phyloP scores from a whole-genome alignment of 2,888 invertebrate genomes.

The Patella depressa region DNA sequence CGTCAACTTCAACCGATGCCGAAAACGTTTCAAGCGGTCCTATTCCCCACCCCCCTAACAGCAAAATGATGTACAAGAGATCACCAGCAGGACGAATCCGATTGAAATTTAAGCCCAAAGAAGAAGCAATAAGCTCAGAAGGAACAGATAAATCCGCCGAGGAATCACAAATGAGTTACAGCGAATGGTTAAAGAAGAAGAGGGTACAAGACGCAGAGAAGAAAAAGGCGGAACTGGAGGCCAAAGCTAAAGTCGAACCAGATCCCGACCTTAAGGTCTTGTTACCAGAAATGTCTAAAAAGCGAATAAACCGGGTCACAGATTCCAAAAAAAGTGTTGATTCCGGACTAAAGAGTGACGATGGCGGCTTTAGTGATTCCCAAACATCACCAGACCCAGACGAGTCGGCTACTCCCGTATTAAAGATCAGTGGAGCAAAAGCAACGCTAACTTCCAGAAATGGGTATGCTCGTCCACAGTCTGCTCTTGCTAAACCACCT shows the following conservation, averaged over 20 bases:
- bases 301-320: constrained; percentile 52
- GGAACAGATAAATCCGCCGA: constrained; percentile 33
- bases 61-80: constrained; percentile 61
- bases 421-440: constrained; percentile 19
- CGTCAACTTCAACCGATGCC: not conserved
- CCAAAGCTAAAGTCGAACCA: constrained; percentile 54
- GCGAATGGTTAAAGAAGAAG: constrained; percentile 59
- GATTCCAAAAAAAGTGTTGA: constrained; percentile 49
- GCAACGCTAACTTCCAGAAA: constrained; percentile 26
- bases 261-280: constrained; percentile 58
- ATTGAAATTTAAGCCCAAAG: constrained; percentile 43
- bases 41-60: constrained; percentile 38
- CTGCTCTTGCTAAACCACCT: constrained; percentile 42
- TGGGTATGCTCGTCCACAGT: constrained; percentile 38
- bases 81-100: constrained; percentile 59
- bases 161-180: constrained; percentile 53
- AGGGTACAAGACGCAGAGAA: constrained; percentile 47
- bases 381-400: not conserved
- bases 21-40: not conserved
- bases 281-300: constrained; percentile 53
- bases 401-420: not conserved
- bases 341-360: constrained; percentile 43
- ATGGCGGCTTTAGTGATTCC: not conserved
- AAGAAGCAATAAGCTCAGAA: constrained; percentile 29
- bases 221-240: constrained; percentile 44